Conservation (phyloP, 2,797 vertebrate species). For the Ataeniobius toweri region DNA sequence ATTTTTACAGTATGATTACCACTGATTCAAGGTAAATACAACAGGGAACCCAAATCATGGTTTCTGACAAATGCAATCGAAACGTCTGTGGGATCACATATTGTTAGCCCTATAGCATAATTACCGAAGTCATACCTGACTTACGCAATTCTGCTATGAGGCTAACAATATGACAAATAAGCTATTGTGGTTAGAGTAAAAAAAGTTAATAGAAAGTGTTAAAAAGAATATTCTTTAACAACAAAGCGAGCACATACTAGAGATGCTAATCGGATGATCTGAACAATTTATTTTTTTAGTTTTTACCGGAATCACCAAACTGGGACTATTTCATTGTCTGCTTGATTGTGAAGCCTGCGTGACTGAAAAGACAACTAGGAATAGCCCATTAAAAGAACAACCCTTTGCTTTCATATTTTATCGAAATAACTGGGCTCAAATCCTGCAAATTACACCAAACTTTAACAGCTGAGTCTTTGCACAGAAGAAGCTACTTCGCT, state of each 20-base stretch:
- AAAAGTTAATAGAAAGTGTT: not conserved
- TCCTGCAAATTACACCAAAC: not conserved
- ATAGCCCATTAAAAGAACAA: not conserved
- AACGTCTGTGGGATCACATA: not conserved
- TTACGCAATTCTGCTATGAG: too few relatives aligned
- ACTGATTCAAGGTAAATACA: not conserved
- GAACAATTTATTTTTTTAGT: not conserved
- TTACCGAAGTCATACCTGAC: too few relatives aligned
- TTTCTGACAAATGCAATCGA: not conserved
- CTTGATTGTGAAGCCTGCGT: not conserved
- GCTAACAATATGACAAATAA: not conserved
- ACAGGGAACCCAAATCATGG: not conserved
- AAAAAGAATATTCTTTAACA: conserved; percentile 1
- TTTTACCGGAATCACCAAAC: not conserved
- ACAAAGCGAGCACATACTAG: not conserved
- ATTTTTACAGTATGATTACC: not conserved
- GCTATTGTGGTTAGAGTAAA: conserved; percentile 10
- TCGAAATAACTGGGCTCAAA: not conserved
- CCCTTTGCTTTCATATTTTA: not conserved
- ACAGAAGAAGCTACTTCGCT: too few relatives aligned
- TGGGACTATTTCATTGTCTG: not conserved
- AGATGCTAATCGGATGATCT: not conserved
- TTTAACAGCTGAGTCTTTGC: too few relatives aligned
- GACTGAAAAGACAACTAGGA: not conserved
- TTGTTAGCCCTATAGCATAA: too few relatives aligned